These are phyloP conservation scores for Diplolepis rosae DNA, from an alignment of 2,888 invertebrate genomes.

Conservation along the genomic window DNA sequence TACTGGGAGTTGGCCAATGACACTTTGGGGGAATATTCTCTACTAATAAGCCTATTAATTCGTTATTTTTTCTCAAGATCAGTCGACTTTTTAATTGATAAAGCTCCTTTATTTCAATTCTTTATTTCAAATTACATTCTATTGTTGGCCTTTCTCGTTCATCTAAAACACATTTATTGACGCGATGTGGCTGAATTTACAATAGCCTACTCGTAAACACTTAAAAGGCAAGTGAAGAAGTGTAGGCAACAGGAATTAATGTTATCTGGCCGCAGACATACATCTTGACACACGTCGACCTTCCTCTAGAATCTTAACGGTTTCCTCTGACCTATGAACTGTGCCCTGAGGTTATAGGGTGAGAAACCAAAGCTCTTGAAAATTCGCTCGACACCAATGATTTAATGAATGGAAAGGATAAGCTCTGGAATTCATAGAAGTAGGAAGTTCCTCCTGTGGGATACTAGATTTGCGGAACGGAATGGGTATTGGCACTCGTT, in stretches of 20 bases:
- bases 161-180: background rate
- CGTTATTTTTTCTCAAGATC: no score
- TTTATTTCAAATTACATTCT: background rate
- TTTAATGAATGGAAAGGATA: slow-evolving; percentile 25
- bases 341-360: background rate
- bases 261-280: slow-evolving; percentile 5
- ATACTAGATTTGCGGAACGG: slow-evolving; percentile 43
- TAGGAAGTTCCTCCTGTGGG: slow-evolving; percentile 31
- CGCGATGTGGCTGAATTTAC: background rate
- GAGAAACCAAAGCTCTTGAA: slow-evolving; percentile 21
- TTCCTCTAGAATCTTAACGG: slow-evolving; percentile 9
- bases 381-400: slow-evolving; percentile 14
- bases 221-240: background rate
- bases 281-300: slow-evolving; percentile 4
- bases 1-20: no score
- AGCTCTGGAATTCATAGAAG: slow-evolving; percentile 17
- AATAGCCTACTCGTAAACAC: background rate
- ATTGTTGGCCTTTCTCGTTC: no score
- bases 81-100: no score
- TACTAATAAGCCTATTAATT: no score
- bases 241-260: background rate
- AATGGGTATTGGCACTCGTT: slow-evolving; percentile 45
- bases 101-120: no score
- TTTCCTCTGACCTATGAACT: slow-evolving; percentile 10
- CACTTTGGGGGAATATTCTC: no score